Conservation (phyloP, 1,140 invertebrate genomes). For the Neodiprion lecontei region DNA sequence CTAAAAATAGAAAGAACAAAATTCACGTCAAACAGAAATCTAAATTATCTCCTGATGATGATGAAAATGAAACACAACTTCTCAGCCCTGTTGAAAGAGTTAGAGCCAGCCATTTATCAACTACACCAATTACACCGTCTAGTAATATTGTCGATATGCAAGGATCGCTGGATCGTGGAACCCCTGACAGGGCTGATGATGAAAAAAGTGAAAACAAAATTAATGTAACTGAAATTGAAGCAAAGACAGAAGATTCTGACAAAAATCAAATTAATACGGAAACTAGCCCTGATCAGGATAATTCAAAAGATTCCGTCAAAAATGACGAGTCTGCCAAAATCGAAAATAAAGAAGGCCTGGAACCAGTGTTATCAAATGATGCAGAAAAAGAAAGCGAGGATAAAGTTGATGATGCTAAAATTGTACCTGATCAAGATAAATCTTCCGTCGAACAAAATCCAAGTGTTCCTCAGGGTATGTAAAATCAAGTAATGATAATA, state of each 20-base stretch:
- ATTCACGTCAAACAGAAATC: conserved; percentile 50
- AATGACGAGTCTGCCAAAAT: background rate
- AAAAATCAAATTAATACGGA: background rate
- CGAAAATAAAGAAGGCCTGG: background rate
- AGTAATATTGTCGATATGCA: conserved; percentile 77
- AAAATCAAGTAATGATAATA: background rate
- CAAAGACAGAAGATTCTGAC: conserved; percentile 21
- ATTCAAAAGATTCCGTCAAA: background rate
- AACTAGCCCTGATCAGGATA: background rate
- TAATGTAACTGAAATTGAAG: conserved; percentile 37
- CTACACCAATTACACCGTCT: conserved; percentile 65
- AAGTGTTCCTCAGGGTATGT: background rate
- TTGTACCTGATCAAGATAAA: background rate
- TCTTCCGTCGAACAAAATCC: background rate
- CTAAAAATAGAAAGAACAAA: conserved; percentile 50
- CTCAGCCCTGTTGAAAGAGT: conserved; percentile 48
- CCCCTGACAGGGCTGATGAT: conserved; percentile 49
- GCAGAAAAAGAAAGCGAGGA: background rate
- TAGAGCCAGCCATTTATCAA: conserved; percentile 52
- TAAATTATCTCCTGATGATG: conserved; percentile 38
- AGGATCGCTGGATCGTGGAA: conserved; percentile 66
- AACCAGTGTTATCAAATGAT: background rate
- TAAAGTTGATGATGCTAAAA: background rate
- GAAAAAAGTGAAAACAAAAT: conserved; percentile 45
- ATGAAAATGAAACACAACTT: conserved; percentile 45